Evolutionary conservation across 2,888 invertebrate genomes (phyloP), one percentile per base, ranked within the genome.

Genomic region (Stenichneumon culpator): DNA sequence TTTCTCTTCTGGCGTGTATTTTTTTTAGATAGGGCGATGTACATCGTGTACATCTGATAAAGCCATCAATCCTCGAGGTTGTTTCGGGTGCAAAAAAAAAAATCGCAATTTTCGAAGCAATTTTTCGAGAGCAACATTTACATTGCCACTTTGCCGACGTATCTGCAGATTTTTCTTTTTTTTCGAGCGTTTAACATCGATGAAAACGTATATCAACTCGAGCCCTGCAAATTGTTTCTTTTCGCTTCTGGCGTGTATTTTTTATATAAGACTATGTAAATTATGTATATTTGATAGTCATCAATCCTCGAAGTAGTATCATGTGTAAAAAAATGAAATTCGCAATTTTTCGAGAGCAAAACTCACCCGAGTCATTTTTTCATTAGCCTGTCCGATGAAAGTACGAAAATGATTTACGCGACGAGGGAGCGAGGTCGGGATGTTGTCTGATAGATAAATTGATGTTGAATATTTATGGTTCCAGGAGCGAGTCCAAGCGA

Each of bases 401-500:
- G 60, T 25, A 60, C 6, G 14, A 60, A 22, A 57, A 47, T 69
- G 19, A 75, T 63, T 50, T 2, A 60, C 7, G 39, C 65, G 36
- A 25, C 57, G 14, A 54, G n/a, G n/a, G 57, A 57, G 11, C 57
- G 57, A 57, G 57, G 25, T 11, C 25, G 14, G 57, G 57, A 57
- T 11, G 25, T 57, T 57, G 57, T 47, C 60, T 50, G 67, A 77
- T 39, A 50, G 65, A 67, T 47, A 52, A 77, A 73, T 68, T 75
- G 73, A 82, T 57, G 52, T 75, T 82, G 60, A 82, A 82, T 82
- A 60, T 83, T 83, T 72, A 47, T 85, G 67, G 89, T 95, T 96
- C 28, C 94, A 99, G 97, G 99, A 99, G 96, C 97, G 98, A 96
- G 99, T 99, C 90, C 98, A 98, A 93, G 99, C 98, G n/a, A 99